These are phyloP conservation scores for Artibeus lituratus DNA, from an alignment of 2,797 vertebrate genomes.

Conservation along the genomic window DNA sequence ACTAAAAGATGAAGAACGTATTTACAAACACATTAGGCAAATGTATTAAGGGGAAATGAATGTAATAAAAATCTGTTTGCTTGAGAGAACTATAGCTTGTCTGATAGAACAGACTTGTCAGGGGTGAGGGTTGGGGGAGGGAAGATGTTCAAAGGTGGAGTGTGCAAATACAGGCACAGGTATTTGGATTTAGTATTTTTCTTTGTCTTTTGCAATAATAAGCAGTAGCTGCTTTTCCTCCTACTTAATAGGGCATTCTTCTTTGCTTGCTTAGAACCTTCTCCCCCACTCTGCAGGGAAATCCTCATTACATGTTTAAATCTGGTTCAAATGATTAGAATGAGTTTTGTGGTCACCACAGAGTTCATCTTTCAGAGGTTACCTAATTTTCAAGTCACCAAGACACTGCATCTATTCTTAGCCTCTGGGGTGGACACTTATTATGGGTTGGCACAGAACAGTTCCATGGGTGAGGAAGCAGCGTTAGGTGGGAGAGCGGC, in stretches of 20 bases:
- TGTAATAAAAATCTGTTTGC: background rate
- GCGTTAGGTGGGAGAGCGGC: slow-evolving; percentile 23
- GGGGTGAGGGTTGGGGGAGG: too few species aligned
- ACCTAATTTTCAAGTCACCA: slow-evolving; percentile 63
- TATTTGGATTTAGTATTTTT: background rate
- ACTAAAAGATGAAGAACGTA: background rate
- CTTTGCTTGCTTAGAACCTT: background rate
- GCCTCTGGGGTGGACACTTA: slow-evolving; percentile 46
- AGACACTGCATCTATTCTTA: slow-evolving; percentile 63
- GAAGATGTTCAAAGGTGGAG: background rate
- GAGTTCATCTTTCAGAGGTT: slow-evolving; percentile 53
- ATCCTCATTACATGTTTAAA: background rate
- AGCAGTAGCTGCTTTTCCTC: background rate
- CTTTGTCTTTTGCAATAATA: background rate
- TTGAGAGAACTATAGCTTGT: background rate
- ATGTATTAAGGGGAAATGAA: background rate
- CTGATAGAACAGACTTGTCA: background rate
- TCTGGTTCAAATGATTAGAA: slow-evolving; percentile 27
- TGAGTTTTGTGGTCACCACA: slow-evolving; percentile 33
- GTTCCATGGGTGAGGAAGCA: slow-evolving; percentile 40
- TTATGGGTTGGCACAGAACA: slow-evolving; percentile 34
- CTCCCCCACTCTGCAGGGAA: background rate
- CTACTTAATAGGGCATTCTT: background rate
- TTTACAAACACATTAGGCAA: background rate
- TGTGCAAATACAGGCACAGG: background rate